These are phyloP conservation scores for Andrena hattorfiana DNA, from an alignment of 2,888 invertebrate species.

Conservation along the genomic window DNA sequence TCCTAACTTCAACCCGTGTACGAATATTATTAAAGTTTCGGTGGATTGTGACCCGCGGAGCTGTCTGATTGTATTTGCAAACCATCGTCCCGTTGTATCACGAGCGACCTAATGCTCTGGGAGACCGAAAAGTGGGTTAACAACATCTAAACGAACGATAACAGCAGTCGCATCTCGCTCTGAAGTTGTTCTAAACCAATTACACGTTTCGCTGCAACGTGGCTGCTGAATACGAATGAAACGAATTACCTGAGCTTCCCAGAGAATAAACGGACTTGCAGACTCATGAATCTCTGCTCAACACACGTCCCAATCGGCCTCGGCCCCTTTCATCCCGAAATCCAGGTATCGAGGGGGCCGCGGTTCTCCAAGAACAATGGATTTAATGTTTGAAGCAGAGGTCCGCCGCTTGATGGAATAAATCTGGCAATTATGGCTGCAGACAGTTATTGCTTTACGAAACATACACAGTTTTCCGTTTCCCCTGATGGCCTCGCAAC, in stretches of 20 bases:
- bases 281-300: background rate
- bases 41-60: too few species aligned
- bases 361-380: background rate
- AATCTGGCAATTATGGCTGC: conserved; percentile 25
- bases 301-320: background rate
- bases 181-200: background rate
- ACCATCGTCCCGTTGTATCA: conserved; percentile 1
- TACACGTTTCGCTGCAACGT: conserved; percentile 21
- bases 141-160: background rate
- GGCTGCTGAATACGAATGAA: conserved; percentile 12
- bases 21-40: background rate
- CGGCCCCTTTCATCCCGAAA: background rate
- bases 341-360: background rate
- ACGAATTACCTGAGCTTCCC: conserved; percentile 7
- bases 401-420: conserved; percentile 23
- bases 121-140: conserved; percentile 24
- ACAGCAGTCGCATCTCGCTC: background rate
- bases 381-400: conserved; percentile 19
- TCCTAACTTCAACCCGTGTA: too few species aligned
- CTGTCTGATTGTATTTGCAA: too few species aligned
- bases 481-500: conserved; percentile 20
- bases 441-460: conserved; percentile 27
- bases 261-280: background rate
- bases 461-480: conserved; percentile 23
- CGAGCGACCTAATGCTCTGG: background rate